A percentile compares a stretch with the other conserved stretches of the same genome.
Evolutionary conservation across 2,113 vertebrate genomes (phyloP).

Genomic region (Rhea americana): DNA sequence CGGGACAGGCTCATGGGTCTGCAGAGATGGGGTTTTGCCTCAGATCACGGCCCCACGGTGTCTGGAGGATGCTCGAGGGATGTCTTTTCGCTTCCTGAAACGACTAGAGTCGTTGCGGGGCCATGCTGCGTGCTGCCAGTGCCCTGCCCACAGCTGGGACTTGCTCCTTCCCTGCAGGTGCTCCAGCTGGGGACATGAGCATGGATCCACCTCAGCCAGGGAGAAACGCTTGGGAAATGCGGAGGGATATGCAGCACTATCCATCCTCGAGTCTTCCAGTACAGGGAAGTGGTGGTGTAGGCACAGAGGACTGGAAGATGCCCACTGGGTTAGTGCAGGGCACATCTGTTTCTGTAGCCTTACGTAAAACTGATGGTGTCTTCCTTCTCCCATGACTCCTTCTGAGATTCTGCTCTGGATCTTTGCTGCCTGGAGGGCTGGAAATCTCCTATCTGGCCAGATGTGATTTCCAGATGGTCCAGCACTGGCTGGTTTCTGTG

Average conservation of each 20-base stretch:
- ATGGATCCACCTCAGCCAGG: not conserved
- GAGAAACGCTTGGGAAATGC: accelerated
- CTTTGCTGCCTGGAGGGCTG: not conserved
- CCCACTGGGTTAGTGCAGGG: not conserved
- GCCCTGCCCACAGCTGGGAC: not conserved
- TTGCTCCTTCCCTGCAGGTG: not conserved
- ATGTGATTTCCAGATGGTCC: not conserved
- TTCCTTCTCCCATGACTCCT: not conserved
- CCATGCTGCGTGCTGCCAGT: not conserved
- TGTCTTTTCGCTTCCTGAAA: too few species aligned
- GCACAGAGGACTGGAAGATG: not conserved
- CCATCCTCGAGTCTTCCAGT: accelerated
- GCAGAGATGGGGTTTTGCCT: not conserved
- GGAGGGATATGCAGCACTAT: not conserved
- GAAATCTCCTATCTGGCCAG: not conserved
- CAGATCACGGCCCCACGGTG: accelerated
- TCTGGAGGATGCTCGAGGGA: not conserved
- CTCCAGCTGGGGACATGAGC: not conserved
- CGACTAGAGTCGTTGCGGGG: too few species aligned
- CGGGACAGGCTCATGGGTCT: accelerated
- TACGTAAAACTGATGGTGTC: not conserved
- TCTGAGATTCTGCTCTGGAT: not conserved
- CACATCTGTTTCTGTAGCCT: not conserved
- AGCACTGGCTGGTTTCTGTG: not conserved
- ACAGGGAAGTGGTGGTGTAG: not conserved